Conservation (phyloP, 2,888 invertebrate species). For the Stramonita haemastoma region DNA sequence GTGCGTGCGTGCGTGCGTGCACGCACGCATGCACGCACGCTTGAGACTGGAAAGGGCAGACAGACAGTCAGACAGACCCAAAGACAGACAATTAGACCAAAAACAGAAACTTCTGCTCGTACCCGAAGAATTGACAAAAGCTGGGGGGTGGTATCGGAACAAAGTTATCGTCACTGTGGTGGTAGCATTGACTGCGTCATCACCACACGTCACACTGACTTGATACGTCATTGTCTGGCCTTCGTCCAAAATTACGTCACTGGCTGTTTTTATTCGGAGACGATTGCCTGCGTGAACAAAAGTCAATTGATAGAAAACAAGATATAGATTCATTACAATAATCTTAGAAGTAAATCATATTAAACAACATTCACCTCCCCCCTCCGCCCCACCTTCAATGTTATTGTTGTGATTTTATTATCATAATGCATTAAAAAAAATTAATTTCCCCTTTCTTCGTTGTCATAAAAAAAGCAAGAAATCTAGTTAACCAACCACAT, state of each 20-base stretch:
- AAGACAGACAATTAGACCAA: neutral
- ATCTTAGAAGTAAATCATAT: too few relatives aligned
- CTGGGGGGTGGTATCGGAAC: neutral
- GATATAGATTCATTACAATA: too few relatives aligned
- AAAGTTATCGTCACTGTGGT: neutral
- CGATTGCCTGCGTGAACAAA: neutral
- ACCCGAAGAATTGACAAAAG: neutral
- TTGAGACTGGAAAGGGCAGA: neutral
- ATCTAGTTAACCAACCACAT: too few relatives aligned
- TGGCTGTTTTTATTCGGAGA: neutral
- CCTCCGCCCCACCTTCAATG: too few relatives aligned
- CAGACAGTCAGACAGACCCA: neutral
- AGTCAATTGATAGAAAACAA: too few relatives aligned
- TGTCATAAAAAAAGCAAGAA: too few relatives aligned
- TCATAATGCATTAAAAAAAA: too few relatives aligned
- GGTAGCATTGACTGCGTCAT: neutral
- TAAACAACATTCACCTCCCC: too few relatives aligned
- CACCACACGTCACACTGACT: conserved; percentile 15
- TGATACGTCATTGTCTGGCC: neutral
- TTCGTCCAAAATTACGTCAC: neutral
- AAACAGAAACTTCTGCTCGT: neutral
- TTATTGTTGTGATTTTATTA: too few relatives aligned
- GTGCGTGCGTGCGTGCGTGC: too few relatives aligned
- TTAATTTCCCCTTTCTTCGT: too few relatives aligned
- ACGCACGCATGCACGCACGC: neutral